Evolutionary conservation across 2,797 vertebrate species (phyloP).

Genomic region (Sebastes kiyomatsui): DNA sequence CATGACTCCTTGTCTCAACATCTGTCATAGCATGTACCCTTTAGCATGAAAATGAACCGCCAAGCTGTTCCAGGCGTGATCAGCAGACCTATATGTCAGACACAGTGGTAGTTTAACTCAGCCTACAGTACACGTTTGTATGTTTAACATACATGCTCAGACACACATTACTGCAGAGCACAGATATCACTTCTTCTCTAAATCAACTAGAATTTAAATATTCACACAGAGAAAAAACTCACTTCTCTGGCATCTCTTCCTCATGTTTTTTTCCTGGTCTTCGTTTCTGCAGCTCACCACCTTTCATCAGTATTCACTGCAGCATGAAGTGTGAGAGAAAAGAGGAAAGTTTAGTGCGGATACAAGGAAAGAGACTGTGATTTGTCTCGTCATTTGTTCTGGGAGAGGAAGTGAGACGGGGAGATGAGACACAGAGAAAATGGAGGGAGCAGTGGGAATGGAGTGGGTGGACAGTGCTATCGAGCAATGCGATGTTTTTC

Average conservation of each 20-base stretch:
- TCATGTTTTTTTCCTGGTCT: not conserved
- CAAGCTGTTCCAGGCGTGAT: not conserved
- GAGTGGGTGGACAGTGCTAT: conserved; percentile 25
- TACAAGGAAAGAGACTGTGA: conserved; percentile 7
- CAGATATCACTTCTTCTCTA: not conserved
- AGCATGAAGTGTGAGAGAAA: conserved; percentile 12
- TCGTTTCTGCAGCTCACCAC: not conserved
- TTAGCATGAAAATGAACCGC: not conserved
- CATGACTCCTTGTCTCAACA: not conserved
- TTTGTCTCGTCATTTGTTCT: conserved; percentile 29
- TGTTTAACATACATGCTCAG: not conserved
- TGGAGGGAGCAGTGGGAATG: conserved; percentile 8
- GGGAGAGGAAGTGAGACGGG: not conserved
- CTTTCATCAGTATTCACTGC: conserved; percentile 19
- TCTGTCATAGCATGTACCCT: not conserved
- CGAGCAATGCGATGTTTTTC: conserved; percentile 5
- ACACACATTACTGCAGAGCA: not conserved
- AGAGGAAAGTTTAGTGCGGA: conserved; percentile 1
- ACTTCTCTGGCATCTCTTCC: not conserved
- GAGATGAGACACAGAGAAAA: conserved; percentile 6
- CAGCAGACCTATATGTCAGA: not conserved
- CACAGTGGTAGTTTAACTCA: not conserved
- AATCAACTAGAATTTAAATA: not conserved
- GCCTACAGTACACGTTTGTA: not conserved
- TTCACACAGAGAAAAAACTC: not conserved